These are phyloP conservation scores for Chrysoperla carnea DNA, from an alignment of 1,140 invertebrate genomes.

Conservation along the genomic window DNA sequence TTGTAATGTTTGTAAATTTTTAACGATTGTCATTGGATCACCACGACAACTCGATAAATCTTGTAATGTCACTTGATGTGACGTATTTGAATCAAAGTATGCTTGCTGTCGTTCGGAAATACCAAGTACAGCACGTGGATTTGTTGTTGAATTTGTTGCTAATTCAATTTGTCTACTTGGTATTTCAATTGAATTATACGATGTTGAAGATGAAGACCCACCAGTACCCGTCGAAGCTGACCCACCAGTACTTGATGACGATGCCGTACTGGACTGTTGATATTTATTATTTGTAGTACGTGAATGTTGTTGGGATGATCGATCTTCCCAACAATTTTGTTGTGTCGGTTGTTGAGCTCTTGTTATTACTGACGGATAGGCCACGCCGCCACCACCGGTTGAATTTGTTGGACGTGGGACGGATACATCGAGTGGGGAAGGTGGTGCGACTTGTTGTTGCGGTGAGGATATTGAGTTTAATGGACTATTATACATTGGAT, in stretches of 20 bases:
- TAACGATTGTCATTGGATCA: slow-evolving; percentile 56
- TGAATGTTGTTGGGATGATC: slow-evolving; percentile 10
- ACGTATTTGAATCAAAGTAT: slow-evolving; percentile 31
- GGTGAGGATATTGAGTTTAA: slow-evolving; percentile 51
- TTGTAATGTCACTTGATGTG: slow-evolving; percentile 37
- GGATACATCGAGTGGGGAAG: slow-evolving; percentile 48
- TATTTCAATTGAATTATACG: slow-evolving; percentile 6
- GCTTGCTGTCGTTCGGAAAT: slow-evolving; percentile 24
- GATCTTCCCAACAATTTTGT: slow-evolving; percentile 29
- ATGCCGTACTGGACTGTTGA: neutral
- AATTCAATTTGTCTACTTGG: slow-evolving; percentile 7
- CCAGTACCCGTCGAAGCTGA: slow-evolving; percentile 3
- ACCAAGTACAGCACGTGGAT: slow-evolving; percentile 7
- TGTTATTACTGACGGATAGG: slow-evolving; percentile 53
- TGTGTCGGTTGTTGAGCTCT: slow-evolving; percentile 29
- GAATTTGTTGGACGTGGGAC: slow-evolving; percentile 41
- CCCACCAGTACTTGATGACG: slow-evolving; percentile 1
- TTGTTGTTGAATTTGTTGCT: slow-evolving; percentile 4
- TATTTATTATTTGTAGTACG: neutral
- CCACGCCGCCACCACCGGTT: slow-evolving; percentile 32
- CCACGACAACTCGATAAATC: slow-evolving; percentile 50
- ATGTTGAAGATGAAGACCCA: slow-evolving; percentile 1
- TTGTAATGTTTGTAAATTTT: slow-evolving; percentile 44
- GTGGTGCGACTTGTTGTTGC: slow-evolving; percentile 37
- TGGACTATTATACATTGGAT: slow-evolving; percentile 60